Evolutionary conservation across 2,888 invertebrate genomes (phyloP).

Genomic region (Cactoblastis cactorum): DNA sequence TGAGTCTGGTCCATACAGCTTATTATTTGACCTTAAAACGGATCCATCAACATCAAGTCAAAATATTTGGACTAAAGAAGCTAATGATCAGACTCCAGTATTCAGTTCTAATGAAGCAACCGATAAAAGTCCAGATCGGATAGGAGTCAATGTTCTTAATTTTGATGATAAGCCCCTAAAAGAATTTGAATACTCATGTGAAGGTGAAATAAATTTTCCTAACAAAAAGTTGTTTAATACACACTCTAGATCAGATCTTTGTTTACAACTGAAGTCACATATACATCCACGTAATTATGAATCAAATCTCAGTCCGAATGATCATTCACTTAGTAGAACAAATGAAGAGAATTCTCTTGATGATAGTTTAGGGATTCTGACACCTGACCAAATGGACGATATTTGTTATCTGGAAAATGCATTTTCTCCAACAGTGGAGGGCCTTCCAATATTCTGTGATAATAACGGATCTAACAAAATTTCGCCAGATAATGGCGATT

Average conservation of each 20-base stretch:
- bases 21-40: slow-evolving; percentile 75
- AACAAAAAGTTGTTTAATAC: slow-evolving; percentile 57
- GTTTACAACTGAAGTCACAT: slow-evolving; percentile 66
- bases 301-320: slow-evolving; percentile 66
- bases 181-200: slow-evolving; percentile 74
- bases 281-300: slow-evolving; percentile 54
- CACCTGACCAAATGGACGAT: slow-evolving; percentile 93
- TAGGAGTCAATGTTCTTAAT: slow-evolving; percentile 61
- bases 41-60: slow-evolving; percentile 57
- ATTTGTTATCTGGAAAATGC: slow-evolving; percentile 81
- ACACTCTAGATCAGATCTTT: slow-evolving; percentile 70
- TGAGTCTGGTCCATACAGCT: slow-evolving; percentile 81
- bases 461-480: slow-evolving; percentile 56
- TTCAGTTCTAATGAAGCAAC: slow-evolving; percentile 37
- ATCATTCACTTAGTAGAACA: slow-evolving; percentile 64
- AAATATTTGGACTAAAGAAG: slow-evolving; percentile 41
- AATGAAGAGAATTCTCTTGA: slow-evolving; percentile 90
- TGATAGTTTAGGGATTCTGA: slow-evolving; percentile 91
- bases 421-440: slow-evolving; percentile 83
- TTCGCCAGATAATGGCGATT: slow-evolving; percentile 72
- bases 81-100: slow-evolving; percentile 38
- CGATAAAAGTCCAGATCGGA: slow-evolving; percentile 55
- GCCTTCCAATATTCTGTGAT: slow-evolving; percentile 75
- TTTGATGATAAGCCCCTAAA: slow-evolving; percentile 70
- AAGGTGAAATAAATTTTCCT: slow-evolving; percentile 54